A percentile compares a stretch with the other conserved stretches of the same genome.
phyloP scores from a whole-genome alignment of 1,140 invertebrate species.

The Neomicropteryx cornuta region DNA sequence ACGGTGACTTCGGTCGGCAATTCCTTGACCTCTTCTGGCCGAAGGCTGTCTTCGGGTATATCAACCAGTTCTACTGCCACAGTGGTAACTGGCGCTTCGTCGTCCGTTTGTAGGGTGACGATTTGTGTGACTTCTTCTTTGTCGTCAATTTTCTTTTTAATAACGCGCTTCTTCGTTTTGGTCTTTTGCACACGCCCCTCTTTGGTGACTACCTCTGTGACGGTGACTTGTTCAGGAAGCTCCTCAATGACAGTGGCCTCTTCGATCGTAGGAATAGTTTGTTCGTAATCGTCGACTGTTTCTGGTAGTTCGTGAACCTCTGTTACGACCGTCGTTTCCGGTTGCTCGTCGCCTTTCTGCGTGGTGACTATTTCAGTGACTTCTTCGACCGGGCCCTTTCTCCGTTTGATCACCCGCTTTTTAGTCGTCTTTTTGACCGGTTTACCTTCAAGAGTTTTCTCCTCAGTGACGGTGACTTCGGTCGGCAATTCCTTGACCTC shows the following conservation, averaged over 20 bases:
- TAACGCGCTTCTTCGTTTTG: slow-evolving; percentile 21
- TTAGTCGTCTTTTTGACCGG: too few relatives aligned
- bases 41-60: too few relatives aligned
- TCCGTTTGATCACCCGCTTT: too few relatives aligned
- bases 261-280: not conserved
- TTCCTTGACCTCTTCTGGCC: too few relatives aligned
- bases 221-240: slow-evolving; percentile 19
- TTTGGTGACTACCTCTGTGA: slow-evolving; percentile 17
- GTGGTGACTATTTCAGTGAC: not conserved
- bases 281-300: too few relatives aligned
- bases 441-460: too few relatives aligned
- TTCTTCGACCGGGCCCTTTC: slow-evolving; percentile 10
- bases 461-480: too few relatives aligned
- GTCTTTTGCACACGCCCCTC: slow-evolving; percentile 25
- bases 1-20: too few relatives aligned
- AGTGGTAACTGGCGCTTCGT: slow-evolving; percentile 16
- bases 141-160: slow-evolving; percentile 17
- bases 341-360: not conserved
- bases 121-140: slow-evolving; percentile 18
- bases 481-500: too few relatives aligned
- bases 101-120: slow-evolving; percentile 16
- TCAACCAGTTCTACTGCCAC: too few relatives aligned
- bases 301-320: too few relatives aligned
- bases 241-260: slow-evolving; percentile 15
- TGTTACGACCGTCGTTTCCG: too few relatives aligned